phyloP scores from a whole-genome alignment of 53 echinoderm and acorn worm species.

The Henricia sp. region DNA sequence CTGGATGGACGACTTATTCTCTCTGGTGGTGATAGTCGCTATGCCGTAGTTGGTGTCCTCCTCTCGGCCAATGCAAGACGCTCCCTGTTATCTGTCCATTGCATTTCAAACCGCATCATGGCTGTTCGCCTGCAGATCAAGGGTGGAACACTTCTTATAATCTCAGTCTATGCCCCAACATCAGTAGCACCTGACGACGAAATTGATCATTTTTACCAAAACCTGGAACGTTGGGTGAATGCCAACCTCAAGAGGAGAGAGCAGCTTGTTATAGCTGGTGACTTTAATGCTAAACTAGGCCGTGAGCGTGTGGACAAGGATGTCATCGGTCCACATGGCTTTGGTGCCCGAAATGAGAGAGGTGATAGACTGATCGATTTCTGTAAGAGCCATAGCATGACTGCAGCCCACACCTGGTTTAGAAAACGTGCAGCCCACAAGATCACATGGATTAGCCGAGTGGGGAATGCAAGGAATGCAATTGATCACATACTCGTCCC shows the following conservation, averaged over 20 bases:
- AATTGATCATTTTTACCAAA: slow-evolving; percentile 27
- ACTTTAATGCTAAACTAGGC: slow-evolving; percentile 52
- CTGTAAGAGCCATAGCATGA: too few species aligned
- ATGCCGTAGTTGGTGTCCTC: slow-evolving; percentile 28
- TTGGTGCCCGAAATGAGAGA: background rate
- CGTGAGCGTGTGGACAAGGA: background rate
- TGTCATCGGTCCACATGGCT: slow-evolving; percentile 36
- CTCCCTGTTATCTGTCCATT: background rate
- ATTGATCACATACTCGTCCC: too few species aligned
- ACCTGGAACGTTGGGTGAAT: slow-evolving; percentile 18
- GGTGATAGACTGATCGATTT: background rate
- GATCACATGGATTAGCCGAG: too few species aligned
- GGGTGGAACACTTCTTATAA: slow-evolving; percentile 8
- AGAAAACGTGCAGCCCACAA: too few species aligned
- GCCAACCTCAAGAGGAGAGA: slow-evolving; percentile 11
- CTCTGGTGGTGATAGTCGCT: slow-evolving; percentile 17
- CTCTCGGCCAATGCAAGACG: background rate
- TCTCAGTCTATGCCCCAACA: slow-evolving; percentile 48
- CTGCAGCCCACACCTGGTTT: too few species aligned
- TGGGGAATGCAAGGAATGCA: too few species aligned
- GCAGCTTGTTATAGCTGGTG: slow-evolving; percentile 36
- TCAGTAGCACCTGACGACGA: slow-evolving; percentile 16
- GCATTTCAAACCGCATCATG: slow-evolving; percentile 36
- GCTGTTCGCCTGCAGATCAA: slow-evolving; percentile 18
- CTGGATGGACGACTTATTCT: background rate